Base-by-base conservation (phyloP, 2,113 vertebrate species). In the Pterophyllum scalare region DNA sequence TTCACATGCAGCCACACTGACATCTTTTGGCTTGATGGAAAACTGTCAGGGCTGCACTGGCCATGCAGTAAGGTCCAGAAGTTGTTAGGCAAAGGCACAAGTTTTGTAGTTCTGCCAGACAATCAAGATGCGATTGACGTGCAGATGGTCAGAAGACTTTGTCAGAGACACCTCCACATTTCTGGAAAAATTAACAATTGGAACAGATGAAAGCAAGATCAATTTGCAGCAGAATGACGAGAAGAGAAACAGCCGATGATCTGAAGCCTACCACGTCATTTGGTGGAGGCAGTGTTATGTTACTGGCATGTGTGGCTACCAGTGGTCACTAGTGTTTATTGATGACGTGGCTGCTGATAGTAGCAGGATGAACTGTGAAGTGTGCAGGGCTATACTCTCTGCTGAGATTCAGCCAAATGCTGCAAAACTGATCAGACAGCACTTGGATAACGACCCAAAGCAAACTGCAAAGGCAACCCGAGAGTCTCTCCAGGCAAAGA, bases 1-100 rank as follows among this genome's bases (percentile, higher is more conserved):
- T 0, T 72, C n/a, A 1, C 4, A 2, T 84, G 90, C 1, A 81
- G 80, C 91, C 61, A 91, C 86, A 93, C 78, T 90, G 93, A 89
- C 92, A 90, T 80, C 93, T 92, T 7, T 19, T 87, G 93, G 83
- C 8, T 9, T 2, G 14, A 38, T 7, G 4, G 10, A 0, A 3
- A 70, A 82, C 61, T 72, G 46, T 54, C 46, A 19, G 17, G 26
- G 46, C 46, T 72, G 46, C 8, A 38, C 35, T 52, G 67, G 43
- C 28, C 67, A 72, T 49, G 10, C 24, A 52, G 6, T 28, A n/a
- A 28, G 24, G 6, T 70, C 43, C 43, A 49, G 12, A 49, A 70
- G 6, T 49, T 49, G 65, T 70, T 70, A 12, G 43, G 28, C 65
- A 70, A 49, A 70, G 24, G 15, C 40, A 28, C 65, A 12, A 3